Evolutionary conservation across 2,113 vertebrate species (phyloP).

Genomic region (Lycocorax pyrrhopterus): DNA sequence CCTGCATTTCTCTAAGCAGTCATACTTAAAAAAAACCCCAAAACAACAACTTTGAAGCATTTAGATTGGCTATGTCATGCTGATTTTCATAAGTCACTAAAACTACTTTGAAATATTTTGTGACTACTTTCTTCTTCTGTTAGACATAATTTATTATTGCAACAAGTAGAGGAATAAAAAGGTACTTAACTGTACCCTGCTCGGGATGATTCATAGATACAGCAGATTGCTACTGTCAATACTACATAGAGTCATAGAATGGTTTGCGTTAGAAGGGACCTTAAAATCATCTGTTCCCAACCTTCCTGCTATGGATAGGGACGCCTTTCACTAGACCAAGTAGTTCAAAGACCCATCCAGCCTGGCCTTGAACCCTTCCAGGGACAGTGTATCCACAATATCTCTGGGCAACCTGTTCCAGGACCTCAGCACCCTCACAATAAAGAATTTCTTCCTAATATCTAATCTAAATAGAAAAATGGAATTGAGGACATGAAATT

Average conservation of each 20-base stretch:
- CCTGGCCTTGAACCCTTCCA: not conserved
- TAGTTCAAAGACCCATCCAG: not conserved
- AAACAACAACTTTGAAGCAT: slow-evolving; percentile 3
- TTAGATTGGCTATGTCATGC: not conserved
- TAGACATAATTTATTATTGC: not conserved
- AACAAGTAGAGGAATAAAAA: slow-evolving; percentile 9
- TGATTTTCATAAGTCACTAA: not conserved
- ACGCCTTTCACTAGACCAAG: not conserved
- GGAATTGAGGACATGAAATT: not conserved
- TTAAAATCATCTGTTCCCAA: not conserved
- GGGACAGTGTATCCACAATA: too few relatives aligned
- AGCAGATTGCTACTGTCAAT: not conserved
- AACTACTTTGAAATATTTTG: slow-evolving; percentile 36
- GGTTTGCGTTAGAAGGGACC: not conserved
- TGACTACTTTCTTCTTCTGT: not conserved
- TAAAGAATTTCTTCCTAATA: not conserved
- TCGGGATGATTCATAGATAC: not conserved
- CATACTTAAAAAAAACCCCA: not conserved
- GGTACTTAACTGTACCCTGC: not conserved
- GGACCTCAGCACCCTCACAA: not conserved
- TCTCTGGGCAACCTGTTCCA: not conserved
- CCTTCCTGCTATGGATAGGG: not conserved
- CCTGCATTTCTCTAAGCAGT: not conserved
- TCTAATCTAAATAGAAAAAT: not conserved
- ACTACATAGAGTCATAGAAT: not conserved